These are phyloP conservation scores for Micromys minutus DNA, from an alignment of 2,113 vertebrate species.

Conservation along the genomic window DNA sequence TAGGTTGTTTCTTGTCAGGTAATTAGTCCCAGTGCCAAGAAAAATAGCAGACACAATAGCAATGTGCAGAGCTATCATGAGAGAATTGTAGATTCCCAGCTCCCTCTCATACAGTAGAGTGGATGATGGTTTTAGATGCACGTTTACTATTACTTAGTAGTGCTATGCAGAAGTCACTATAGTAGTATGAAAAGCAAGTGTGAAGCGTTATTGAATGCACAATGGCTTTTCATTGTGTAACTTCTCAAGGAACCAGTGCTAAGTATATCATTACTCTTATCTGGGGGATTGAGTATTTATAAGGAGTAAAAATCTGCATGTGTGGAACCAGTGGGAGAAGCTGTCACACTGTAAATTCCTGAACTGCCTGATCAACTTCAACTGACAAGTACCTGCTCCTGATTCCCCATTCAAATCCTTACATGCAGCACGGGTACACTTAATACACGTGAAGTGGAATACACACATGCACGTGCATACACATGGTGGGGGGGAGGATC, in stretches of 20 bases:
- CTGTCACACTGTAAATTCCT: not conserved
- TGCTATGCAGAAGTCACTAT: not conserved
- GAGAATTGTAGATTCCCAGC: not conserved
- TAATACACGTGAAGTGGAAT: not conserved
- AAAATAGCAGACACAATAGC: not conserved
- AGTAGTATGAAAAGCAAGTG: constrained; percentile 17
- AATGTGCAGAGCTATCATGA: not conserved
- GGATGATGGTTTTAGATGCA: not conserved
- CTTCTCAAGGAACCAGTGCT: constrained; percentile 50
- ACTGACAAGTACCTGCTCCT: not conserved
- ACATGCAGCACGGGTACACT: not conserved
- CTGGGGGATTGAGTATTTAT: not conserved
- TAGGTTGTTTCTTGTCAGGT: not conserved
- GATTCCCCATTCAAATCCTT: not conserved
- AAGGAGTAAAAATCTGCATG: not conserved
- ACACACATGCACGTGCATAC: no score
- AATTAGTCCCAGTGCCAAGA: not conserved
- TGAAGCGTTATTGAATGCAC: not conserved
- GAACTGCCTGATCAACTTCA: not conserved
- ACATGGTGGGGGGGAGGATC: no score
- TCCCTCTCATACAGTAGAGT: not conserved
- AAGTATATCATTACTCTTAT: constrained; percentile 7
- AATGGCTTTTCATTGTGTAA: constrained; percentile 18
- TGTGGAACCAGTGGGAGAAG: constrained; percentile 17
- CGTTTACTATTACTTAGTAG: not conserved